These are phyloP conservation scores for Drosophila anomelani DNA, from an alignment of 2,888 invertebrate genomes.

Conservation along the genomic window DNA sequence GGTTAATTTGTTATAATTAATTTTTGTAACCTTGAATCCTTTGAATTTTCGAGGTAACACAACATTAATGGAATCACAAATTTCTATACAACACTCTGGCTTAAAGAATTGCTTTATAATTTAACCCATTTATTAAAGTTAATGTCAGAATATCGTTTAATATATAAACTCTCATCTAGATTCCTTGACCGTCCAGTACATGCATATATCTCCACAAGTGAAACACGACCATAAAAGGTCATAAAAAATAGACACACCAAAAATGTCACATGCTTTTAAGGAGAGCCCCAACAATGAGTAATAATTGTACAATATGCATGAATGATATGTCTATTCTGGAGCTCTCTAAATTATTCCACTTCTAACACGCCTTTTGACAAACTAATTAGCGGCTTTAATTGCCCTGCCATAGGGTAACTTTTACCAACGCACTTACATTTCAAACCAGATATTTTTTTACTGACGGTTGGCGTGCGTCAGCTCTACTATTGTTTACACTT, in stretches of 20 bases:
- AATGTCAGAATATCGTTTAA: not conserved
- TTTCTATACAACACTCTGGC: not conserved
- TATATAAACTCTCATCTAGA: not conserved
- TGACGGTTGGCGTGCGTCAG: slow-evolving; percentile 49
- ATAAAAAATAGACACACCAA: slow-evolving; percentile 27
- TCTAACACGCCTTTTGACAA: slow-evolving; percentile 5
- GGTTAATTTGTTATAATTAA: not conserved
- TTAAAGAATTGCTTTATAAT: no score
- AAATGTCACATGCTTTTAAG: slow-evolving; percentile 14
- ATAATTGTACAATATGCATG: not conserved
- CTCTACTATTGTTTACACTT: slow-evolving; percentile 41
- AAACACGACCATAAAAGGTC: slow-evolving; percentile 63
- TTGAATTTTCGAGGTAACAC: not conserved
- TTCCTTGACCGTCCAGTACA: not conserved
- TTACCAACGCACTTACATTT: slow-evolving; percentile 48
- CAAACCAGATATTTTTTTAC: slow-evolving; percentile 22
- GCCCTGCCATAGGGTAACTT: slow-evolving; percentile 8
- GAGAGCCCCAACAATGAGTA: slow-evolving; percentile 2
- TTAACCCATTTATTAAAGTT: not conserved
- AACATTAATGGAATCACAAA: not conserved
- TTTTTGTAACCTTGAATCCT: not conserved
- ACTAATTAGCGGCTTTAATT: slow-evolving; percentile 14
- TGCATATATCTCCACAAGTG: slow-evolving; percentile 30
- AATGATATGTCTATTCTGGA: not conserved
- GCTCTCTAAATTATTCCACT: slow-evolving; percentile 2